Evolutionary conservation across 2,113 vertebrate species (phyloP).

Genomic region (Mustela lutreola): DNA sequence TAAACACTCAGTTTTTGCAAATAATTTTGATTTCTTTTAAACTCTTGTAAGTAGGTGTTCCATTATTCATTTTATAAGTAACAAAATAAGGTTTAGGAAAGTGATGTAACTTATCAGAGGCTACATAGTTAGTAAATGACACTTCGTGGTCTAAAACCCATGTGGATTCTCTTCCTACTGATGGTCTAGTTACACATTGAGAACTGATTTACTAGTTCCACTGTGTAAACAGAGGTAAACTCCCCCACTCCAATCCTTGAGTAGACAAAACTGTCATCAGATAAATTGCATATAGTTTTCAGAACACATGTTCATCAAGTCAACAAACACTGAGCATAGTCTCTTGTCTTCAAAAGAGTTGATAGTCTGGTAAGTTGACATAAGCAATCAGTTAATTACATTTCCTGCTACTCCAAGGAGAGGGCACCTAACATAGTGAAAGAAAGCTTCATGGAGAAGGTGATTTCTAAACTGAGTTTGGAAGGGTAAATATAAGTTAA

Average conservation of each 20-base stretch:
- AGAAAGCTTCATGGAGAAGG: constrained; percentile 5
- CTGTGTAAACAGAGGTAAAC: background rate
- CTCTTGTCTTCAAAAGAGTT: background rate
- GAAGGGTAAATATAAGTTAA: background rate
- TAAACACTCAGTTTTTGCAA: background rate
- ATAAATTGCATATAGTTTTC: background rate
- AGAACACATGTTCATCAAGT: background rate
- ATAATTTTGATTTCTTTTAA: constrained; percentile 43
- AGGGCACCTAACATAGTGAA: background rate
- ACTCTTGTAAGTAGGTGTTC: background rate
- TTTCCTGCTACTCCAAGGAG: background rate
- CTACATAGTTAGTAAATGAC: background rate
- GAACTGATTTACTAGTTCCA: background rate
- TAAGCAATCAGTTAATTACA: background rate
- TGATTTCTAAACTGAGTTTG: background rate
- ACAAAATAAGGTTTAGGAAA: constrained; percentile 4
- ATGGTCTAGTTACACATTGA: background rate
- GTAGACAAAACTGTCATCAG: background rate
- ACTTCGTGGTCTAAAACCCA: background rate
- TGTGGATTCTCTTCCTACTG: background rate
- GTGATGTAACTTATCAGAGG: background rate
- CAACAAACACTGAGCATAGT: background rate
- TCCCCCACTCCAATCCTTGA: background rate
- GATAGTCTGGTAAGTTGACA: background rate
- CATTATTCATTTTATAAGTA: constrained; percentile 28